phyloP scores from a whole-genome alignment of 2,113 vertebrate genomes.

The Hyla sarda region DNA sequence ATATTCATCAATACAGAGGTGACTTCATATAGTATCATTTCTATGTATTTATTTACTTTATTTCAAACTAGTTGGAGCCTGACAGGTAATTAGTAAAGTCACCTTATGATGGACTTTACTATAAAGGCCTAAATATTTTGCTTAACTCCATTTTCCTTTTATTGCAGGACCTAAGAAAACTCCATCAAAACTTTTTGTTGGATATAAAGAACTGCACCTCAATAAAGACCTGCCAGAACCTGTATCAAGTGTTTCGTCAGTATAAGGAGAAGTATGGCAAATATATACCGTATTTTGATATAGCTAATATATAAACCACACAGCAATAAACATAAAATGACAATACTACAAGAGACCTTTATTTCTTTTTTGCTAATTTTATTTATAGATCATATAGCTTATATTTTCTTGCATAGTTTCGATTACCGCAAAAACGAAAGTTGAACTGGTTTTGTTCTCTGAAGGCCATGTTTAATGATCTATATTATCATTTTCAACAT shows the following conservation, averaged over 20 bases:
- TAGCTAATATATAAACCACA: no score
- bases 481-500: no score
- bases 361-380: background rate
- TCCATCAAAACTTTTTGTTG: conserved; percentile 77
- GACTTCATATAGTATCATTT: conserved; percentile 36
- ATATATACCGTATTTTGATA: no score
- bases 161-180: conserved; percentile 78
- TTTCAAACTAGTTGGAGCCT: no score
- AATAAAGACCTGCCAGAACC: conserved; percentile 65
- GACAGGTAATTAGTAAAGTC: no score
- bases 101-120: background rate
- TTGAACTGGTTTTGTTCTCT: no score
- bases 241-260: conserved; percentile 84
- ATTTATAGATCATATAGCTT: background rate
- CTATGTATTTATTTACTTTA: background rate
- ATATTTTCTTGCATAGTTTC: background rate
- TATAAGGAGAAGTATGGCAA: conserved; percentile 85
- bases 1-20: conserved; percentile 92
- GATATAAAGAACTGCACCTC: conserved; percentile 77
- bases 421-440: no score
- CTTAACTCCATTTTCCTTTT: background rate
- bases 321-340: no score
- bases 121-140: background rate
- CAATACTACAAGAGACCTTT: no score
- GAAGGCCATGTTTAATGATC: no score